Base-by-base conservation (phyloP, 1,140 invertebrate genomes). In the Mizuhopecten yessoensis region DNA sequence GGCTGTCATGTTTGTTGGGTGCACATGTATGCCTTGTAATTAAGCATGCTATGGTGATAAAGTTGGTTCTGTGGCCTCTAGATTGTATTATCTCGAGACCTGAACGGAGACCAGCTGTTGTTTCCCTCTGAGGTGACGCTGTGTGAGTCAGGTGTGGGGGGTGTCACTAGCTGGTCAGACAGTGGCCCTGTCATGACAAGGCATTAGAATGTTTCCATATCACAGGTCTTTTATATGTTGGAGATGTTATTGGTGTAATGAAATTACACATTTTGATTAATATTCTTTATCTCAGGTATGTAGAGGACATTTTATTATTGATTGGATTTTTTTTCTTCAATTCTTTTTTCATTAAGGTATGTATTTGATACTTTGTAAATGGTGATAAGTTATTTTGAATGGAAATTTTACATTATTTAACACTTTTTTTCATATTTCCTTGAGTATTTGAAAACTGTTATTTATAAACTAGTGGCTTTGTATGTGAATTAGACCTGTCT, bases 211-310 rank as follows among this genome's bases (percentile, higher is more conserved):
- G 57, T 75, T 29, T n/a, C 5, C 29, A n/a, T 49, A 75, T 75
- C 17, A 29, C 29, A n/a, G 57, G 23, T n/a, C 5, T 75, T 3
- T 75, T n/a, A n/a, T n/a, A 29, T 75, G 57, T 75, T n/a, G 57
- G 57, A 75, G 57, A 29, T 75, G 9, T 75, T 75, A 17, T 75
- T 75, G 42, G 42, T 20, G 17, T 45, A 45, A 45, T 45, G n/a
- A 75, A 29, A 75, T 75, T 75, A 29, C 45, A 49, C 45, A 49
- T 29, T 5, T 39, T 39, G 36, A 39, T 7, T 75, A 0, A 75
- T 75, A 75, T 75, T n/a, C 57, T 75, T n/a, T 75, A 75, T 75
- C 57, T 29, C 57, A 75, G 57, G 57, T 75, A 75, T 75, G 57
- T 75, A 75, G n/a, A 17, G 57, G 23, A 75, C 23, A 5, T 0